A percentile compares a stretch with the other conserved stretches of the same genome.
These are phyloP conservation scores for Samia ricini DNA, from an alignment of 1,140 invertebrate species.

Conservation along the genomic window DNA sequence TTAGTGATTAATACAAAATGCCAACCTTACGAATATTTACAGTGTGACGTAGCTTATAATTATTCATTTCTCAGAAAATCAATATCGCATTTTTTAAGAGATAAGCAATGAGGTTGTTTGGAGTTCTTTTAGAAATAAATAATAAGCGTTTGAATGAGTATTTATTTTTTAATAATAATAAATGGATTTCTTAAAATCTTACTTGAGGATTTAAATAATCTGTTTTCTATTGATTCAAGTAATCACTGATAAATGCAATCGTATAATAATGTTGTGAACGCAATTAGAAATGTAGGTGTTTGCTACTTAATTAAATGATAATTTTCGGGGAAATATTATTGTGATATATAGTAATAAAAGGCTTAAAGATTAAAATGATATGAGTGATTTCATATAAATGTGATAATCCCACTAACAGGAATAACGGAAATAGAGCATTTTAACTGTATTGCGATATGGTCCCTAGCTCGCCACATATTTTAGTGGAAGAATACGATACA, in stretches of 20 bases:
- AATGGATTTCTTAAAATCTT: background rate
- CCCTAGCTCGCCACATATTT: too few species aligned
- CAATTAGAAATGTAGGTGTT: background rate
- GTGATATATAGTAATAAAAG: constrained; percentile 1
- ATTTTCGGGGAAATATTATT: constrained; percentile 6
- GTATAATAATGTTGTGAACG: background rate
- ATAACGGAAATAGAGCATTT: background rate
- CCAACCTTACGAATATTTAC: background rate
- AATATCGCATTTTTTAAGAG: background rate
- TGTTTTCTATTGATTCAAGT: background rate
- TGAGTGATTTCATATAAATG: background rate
- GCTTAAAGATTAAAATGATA: background rate
- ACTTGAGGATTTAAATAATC: background rate
- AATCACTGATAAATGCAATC: background rate
- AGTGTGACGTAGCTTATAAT: background rate
- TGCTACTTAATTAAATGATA: constrained; percentile 1
- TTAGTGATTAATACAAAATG: background rate
- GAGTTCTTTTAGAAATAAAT: background rate
- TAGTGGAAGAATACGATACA: too few species aligned
- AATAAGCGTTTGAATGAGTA: background rate
- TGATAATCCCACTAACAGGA: background rate
- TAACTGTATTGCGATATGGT: too few species aligned
- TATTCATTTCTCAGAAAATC: background rate
- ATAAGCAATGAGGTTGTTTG: background rate
- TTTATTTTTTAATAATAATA: background rate